These are phyloP conservation scores for Chironomus riparius DNA, from an alignment of 2,888 invertebrate species.

Conservation along the genomic window DNA sequence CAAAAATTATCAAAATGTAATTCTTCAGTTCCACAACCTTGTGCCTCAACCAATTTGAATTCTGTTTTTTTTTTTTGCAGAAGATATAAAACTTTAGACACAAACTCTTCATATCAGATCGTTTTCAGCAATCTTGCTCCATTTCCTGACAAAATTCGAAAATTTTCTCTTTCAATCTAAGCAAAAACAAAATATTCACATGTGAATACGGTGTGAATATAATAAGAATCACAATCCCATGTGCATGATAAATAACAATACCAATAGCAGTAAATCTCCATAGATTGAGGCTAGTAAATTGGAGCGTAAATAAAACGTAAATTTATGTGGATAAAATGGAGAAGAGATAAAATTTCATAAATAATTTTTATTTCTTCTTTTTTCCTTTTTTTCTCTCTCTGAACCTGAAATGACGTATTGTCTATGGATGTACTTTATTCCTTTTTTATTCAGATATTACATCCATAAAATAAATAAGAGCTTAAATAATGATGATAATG, in stretches of 20 bases:
- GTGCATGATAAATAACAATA: constrained; percentile 10
- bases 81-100: too few species aligned
- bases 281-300: background rate
- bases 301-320: background rate
- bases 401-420: background rate
- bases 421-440: background rate
- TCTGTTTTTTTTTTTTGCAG: too few species aligned
- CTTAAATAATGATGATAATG: background rate
- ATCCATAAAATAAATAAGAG: background rate
- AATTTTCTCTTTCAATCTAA: too few species aligned
- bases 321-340: background rate
- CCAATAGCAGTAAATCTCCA: constrained; percentile 1
- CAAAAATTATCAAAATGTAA: too few species aligned
- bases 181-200: too few species aligned
- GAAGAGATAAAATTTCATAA: background rate
- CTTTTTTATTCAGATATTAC: background rate
- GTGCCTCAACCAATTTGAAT: too few species aligned
- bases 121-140: too few species aligned
- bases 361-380: background rate
- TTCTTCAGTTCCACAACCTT: too few species aligned
- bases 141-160: too few species aligned
- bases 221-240: background rate
- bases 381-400: background rate
- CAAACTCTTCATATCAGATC: too few species aligned
- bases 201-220: too few species aligned